Evolutionary conservation across 2,888 invertebrate species (phyloP).

Genomic region (Apomyelois bistriatella): DNA sequence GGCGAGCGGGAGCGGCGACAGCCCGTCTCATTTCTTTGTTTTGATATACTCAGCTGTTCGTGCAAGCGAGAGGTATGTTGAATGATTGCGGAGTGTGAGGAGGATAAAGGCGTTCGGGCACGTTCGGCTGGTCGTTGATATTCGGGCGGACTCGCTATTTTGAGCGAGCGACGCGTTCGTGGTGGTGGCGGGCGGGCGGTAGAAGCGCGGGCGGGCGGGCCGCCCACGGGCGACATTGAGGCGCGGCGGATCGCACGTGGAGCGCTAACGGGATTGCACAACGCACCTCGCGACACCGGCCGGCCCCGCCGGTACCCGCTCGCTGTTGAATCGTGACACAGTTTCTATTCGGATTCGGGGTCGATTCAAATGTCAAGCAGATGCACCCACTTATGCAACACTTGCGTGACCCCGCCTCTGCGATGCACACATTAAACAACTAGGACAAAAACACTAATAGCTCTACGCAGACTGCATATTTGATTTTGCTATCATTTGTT

Average conservation of each 20-base stretch:
- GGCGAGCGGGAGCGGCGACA: constrained; percentile 75
- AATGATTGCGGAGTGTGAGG: constrained; percentile 37
- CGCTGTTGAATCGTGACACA: constrained; percentile 73
- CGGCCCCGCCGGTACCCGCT: constrained; percentile 46
- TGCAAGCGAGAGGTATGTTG: constrained; percentile 42
- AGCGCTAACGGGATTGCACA: constrained; percentile 77
- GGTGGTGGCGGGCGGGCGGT: constrained; percentile 32
- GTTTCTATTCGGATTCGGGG: constrained; percentile 80
- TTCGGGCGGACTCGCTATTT: constrained; percentile 59
- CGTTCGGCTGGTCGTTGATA: constrained; percentile 36
- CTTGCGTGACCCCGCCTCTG: constrained; percentile 50
- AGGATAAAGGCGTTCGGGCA: constrained; percentile 35
- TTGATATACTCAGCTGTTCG: constrained; percentile 80
- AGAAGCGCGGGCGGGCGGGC: constrained; percentile 38
- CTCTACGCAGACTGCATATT: background rate
- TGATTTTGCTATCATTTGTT: background rate
- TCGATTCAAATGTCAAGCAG: constrained; percentile 79
- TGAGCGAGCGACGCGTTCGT: constrained; percentile 44
- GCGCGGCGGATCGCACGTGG: constrained; percentile 75
- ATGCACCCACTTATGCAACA: constrained; percentile 76
- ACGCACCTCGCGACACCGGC: constrained; percentile 51
- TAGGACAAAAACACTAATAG: constrained; percentile 19
- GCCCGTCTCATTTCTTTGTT: constrained; percentile 78
- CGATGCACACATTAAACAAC: constrained; percentile 44
- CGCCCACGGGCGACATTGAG: constrained; percentile 76